Conservation (phyloP, 1,140 invertebrate genomes). For the Lucilia sericata region DNA sequence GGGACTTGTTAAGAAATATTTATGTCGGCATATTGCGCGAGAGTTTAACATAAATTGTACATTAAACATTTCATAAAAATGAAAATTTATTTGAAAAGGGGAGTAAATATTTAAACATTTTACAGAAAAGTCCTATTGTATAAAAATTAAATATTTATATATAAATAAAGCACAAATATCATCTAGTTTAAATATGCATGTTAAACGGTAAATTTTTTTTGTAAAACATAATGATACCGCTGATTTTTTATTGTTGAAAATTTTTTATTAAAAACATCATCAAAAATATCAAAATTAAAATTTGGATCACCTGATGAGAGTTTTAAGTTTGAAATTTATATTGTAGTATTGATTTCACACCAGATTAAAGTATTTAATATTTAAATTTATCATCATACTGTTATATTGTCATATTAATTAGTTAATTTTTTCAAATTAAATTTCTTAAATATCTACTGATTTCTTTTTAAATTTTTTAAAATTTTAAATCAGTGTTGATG, state of each 20-base stretch:
- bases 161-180: neutral
- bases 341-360: too few relatives aligned
- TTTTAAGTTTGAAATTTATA: neutral
- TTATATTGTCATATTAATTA: too few relatives aligned
- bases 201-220: neutral
- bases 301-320: neutral
- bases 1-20: neutral
- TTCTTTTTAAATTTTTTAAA: too few relatives aligned
- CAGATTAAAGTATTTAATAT: too few relatives aligned
- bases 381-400: too few relatives aligned
- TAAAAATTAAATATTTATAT: slow-evolving; percentile 1
- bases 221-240: neutral
- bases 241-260: neutral
- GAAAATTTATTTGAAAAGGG: neutral
- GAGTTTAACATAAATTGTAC: neutral
- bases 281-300: neutral
- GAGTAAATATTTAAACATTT: slow-evolving; percentile 24
- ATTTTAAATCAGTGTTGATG: too few relatives aligned
- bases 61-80: neutral
- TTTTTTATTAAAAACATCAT: neutral
- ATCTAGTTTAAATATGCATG: neutral
- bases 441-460: too few relatives aligned
- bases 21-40: neutral
- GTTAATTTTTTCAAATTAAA: too few relatives aligned
- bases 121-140: neutral